Evolutionary conservation across 2,888 invertebrate genomes (phyloP).

Genomic region (Orthosia gracilis): DNA sequence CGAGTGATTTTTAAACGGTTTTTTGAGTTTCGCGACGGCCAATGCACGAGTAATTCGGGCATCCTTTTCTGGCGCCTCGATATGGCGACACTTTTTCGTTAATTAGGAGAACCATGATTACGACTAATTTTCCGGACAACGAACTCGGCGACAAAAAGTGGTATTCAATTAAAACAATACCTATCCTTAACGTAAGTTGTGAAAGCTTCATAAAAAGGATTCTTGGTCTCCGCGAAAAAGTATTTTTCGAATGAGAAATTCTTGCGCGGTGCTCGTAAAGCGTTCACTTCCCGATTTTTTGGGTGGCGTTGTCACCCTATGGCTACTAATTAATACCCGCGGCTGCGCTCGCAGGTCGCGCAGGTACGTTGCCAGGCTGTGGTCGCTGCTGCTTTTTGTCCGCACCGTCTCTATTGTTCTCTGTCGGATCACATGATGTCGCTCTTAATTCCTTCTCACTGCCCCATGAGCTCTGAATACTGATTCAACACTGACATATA

Average conservation of each 20-base stretch:
- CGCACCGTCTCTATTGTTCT: conserved; percentile 87
- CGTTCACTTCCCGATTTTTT: conserved; percentile 70
- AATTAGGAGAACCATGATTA: conserved; percentile 89
- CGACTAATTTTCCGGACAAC: conserved; percentile 83
- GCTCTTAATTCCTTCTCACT: conserved; percentile 89
- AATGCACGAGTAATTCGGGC: conserved; percentile 87
- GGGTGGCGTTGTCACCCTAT: conserved; percentile 84
- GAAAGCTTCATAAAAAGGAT: conserved; percentile 58
- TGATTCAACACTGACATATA: conserved; percentile 77
- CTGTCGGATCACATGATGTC: conserved; percentile 87
- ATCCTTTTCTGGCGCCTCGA: conserved; percentile 87
- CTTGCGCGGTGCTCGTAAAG: conserved; percentile 57
- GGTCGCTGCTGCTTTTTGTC: conserved; percentile 84
- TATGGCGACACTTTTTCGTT: conserved; percentile 89
- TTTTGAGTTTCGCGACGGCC: conserved; percentile 88
- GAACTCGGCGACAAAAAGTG: conserved; percentile 66
- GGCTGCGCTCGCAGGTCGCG: conserved; percentile 69
- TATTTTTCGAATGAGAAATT: conserved; percentile 58
- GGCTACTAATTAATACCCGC: conserved; percentile 87
- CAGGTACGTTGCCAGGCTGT: conserved; percentile 79
- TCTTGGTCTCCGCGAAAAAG: conserved; percentile 50
- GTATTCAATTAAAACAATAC: conserved; percentile 70
- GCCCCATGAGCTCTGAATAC: conserved; percentile 87
- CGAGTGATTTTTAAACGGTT: conserved; percentile 90
- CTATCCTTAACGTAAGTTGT: conserved; percentile 57